phyloP scores from a whole-genome alignment of 2,113 vertebrate species.

The Tretioscincus oriximinensis region DNA sequence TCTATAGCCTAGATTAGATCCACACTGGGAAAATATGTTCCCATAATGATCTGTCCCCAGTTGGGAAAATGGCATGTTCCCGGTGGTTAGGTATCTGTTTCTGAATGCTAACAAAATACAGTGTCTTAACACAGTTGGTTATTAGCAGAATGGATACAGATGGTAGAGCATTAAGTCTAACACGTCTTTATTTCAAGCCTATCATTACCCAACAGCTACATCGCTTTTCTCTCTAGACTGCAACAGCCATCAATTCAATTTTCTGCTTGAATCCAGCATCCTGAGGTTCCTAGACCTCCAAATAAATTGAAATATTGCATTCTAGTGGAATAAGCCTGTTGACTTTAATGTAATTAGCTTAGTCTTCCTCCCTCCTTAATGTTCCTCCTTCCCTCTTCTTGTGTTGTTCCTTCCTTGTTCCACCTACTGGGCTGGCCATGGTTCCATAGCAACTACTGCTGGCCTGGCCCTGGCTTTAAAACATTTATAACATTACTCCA shows the following conservation, averaged over 20 bases:
- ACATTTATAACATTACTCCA: too few species aligned
- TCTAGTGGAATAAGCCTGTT: too few species aligned
- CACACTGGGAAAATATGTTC: fast-evolving
- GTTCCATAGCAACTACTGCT: too few species aligned
- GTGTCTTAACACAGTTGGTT: constrained; percentile 70
- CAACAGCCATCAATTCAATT: constrained; percentile 48
- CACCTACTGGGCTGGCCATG: too few species aligned
- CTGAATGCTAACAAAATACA: constrained; percentile 71
- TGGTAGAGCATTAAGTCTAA: constrained; percentile 67
- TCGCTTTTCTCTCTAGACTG: constrained; percentile 26
- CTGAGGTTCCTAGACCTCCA: neutral
- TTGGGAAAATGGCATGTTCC: constrained; percentile 52
- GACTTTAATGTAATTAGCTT: too few species aligned
- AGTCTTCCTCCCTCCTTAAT: too few species aligned
- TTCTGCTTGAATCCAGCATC: constrained; percentile 36
- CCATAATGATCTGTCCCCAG: constrained; percentile 24
- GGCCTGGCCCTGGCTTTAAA: too few species aligned
- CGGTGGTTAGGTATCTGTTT: constrained; percentile 67
- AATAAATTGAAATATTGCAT: fast-evolving
- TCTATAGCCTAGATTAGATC: neutral
- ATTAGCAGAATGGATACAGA: constrained; percentile 76
- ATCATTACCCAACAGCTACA: constrained; percentile 47
- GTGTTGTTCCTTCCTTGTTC: too few species aligned
- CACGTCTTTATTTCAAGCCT: constrained; percentile 59
- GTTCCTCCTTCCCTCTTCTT: too few species aligned